Percentiles rank a stretch among this genome's conserved stretches.
Conservation (phyloP, 1,140 invertebrate genomes). For the Chlorops oryzae region DNA sequence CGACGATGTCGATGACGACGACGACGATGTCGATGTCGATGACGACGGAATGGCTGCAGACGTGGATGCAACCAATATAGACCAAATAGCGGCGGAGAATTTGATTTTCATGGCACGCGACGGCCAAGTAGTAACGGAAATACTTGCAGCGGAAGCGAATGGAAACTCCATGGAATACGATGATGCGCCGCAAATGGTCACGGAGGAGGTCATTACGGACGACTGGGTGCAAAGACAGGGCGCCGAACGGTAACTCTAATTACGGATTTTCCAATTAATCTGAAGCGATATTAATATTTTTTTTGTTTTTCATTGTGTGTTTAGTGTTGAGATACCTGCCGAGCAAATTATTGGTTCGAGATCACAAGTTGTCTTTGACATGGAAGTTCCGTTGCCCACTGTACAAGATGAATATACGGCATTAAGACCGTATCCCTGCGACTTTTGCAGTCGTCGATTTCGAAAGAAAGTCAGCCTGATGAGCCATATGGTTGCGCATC, state of each 20-base stretch:
- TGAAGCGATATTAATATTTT: slow-evolving; percentile 14
- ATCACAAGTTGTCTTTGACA: slow-evolving; percentile 57
- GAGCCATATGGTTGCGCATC: slow-evolving; percentile 78
- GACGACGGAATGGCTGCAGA: slow-evolving; percentile 19
- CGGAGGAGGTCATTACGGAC: slow-evolving; percentile 71
- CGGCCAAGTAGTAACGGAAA: slow-evolving; percentile 36
- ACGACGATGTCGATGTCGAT: slow-evolving; percentile 17
- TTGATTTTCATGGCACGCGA: slow-evolving; percentile 56
- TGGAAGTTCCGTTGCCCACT: slow-evolving; percentile 69
- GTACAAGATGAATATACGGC: slow-evolving; percentile 76
- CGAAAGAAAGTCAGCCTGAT: slow-evolving; percentile 74
- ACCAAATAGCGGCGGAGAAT: slow-evolving; percentile 59
- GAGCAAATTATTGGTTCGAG: slow-evolving; percentile 54
- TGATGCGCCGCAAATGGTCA: slow-evolving; percentile 51
- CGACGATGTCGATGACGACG: not conserved
- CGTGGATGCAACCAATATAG: slow-evolving; percentile 32
- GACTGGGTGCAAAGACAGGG: slow-evolving; percentile 66
- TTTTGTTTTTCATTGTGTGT: slow-evolving; percentile 3
- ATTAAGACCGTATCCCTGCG: slow-evolving; percentile 74
- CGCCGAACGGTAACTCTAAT: slow-evolving; percentile 56
- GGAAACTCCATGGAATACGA: slow-evolving; percentile 50
- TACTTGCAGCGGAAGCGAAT: slow-evolving; percentile 30
- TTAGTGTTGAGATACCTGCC: slow-evolving; percentile 59
- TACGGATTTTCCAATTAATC: not conserved
- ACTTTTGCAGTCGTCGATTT: slow-evolving; percentile 75